Evolutionary conservation across 2,797 vertebrate species (phyloP), one percentile per base, ranked within the genome.

Genomic region (Argya squamiceps): DNA sequence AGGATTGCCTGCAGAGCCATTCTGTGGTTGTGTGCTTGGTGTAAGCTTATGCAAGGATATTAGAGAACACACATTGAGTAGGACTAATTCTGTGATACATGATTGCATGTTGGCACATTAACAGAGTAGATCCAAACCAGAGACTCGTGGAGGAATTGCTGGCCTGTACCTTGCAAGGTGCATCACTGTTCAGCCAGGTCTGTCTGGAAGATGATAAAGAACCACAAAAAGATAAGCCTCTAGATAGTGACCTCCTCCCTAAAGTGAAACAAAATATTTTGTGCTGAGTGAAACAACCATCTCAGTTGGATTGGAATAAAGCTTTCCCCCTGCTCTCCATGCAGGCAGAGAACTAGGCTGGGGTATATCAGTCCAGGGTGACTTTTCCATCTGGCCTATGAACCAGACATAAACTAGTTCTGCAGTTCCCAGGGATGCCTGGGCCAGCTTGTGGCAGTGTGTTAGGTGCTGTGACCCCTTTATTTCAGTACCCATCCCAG

Each of bases 341-440:
- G 15, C 17, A 13, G 60, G 52, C 50, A 55, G 43, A 34, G 53
- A 52, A 6, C 53, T 36, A 69, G 55, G 26, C 23, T 19, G 18
- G 19, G 20, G 10, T 16, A 34, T n/a, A 11, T 65, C 46, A 5
- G 29, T 60, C 47, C 0, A 0, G 65, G 15, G 18, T 69, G 29
- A 12, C 44, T 44, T 60, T 62, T 69, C 37, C 27, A 15, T 68
- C n/a, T 64, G n/a, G 23, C 43, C 70, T 19, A 0, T 49, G 43
- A 81, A 53, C 39, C 12, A 67, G 81, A 8, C 50, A 24, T 11
- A 10, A 74, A 29, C 21, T 47, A 34, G 9, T 43, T 68, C 32
- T 59, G 37, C 41, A 29, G 22, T 44, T 84, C 5, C 18, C 55
- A 17, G 20, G 8, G 12, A 6, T 52, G 36, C 21, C 56, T 43